Evolutionary conservation across 92 coral and sea anemone genomes (phyloP).

Genomic region (Palythoa grandis): DNA sequence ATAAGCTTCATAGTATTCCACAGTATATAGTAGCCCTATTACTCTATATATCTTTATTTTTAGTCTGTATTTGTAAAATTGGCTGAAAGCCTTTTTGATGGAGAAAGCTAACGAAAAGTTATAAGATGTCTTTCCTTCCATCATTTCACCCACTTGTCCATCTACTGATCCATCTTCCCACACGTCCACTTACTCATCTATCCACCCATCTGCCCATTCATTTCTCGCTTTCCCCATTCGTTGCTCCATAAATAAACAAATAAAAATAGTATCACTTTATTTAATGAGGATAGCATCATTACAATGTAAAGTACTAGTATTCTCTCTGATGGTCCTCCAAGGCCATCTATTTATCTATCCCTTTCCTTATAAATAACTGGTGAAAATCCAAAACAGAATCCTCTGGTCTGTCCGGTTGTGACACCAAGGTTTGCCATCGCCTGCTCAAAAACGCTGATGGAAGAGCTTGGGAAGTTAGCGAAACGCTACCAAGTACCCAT

Average conservation of each 20-base stretch:
- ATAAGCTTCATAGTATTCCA: too few species aligned
- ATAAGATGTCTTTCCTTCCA: not conserved
- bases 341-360: not conserved
- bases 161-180: not conserved
- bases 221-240: not conserved
- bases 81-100: too few species aligned
- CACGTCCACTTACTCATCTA: not conserved
- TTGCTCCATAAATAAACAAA: not conserved
- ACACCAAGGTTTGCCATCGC: conserved; percentile 81
- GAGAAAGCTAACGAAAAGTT: too few species aligned
- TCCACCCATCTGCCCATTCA: not conserved
- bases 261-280: too few species aligned
- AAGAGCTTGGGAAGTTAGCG: conserved; percentile 66
- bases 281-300: too few species aligned
- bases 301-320: too few species aligned
- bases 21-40: too few species aligned
- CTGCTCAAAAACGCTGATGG: conserved; percentile 65
- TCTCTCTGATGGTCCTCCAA: too few species aligned
- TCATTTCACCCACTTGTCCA: not conserved
- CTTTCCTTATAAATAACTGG: not conserved
- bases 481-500: conserved; percentile 69
- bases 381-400: conserved; percentile 29
- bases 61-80: too few species aligned
- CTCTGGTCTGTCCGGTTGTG: conserved; percentile 75
- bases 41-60: too few species aligned